A percentile compares a stretch with the other conserved stretches of the same genome.
Conservation (phyloP, 2,888 invertebrate species). For the Elmis aenea region DNA sequence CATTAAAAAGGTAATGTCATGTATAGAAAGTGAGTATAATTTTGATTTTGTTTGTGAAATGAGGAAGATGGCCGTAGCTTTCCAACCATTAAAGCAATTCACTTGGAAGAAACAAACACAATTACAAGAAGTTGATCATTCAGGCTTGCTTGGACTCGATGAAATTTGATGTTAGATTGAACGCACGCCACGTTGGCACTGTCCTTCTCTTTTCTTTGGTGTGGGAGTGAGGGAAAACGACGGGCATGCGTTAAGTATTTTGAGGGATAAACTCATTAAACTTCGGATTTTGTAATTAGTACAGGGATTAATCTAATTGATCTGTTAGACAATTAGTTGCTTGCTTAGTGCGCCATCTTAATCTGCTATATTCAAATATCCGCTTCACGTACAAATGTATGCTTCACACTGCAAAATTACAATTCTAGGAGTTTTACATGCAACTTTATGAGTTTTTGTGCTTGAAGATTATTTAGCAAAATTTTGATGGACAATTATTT, state of each 20-base stretch:
- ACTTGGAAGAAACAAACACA: slow-evolving; percentile 25
- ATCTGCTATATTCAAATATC: slow-evolving; percentile 16
- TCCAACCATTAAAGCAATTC: slow-evolving; percentile 21
- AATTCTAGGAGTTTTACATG: too few species aligned
- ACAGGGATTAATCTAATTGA: slow-evolving; percentile 19
- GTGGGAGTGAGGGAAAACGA: slow-evolving; percentile 7
- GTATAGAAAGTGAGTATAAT: background rate
- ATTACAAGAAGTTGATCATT: slow-evolving; percentile 25
- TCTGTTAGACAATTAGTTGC: slow-evolving; percentile 18
- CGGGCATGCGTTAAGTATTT: slow-evolving; percentile 5
- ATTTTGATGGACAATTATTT: too few species aligned
- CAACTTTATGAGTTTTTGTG: too few species aligned
- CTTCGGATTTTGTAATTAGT: slow-evolving; percentile 20
- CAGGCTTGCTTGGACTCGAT: slow-evolving; percentile 18
- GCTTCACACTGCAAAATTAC: too few species aligned
- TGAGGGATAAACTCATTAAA: too few species aligned
- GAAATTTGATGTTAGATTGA: slow-evolving; percentile 9
- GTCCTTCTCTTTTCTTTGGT: too few species aligned
- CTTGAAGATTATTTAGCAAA: too few species aligned
- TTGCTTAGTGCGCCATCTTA: slow-evolving; percentile 16
- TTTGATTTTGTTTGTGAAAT: slow-evolving; percentile 18
- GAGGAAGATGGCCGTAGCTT: slow-evolving; percentile 14
- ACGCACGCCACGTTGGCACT: too few species aligned
- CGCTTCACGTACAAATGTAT: too few species aligned
- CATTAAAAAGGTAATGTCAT: background rate